These are phyloP conservation scores for Pteria penguin DNA, from an alignment of 2,888 invertebrate genomes.

Conservation along the genomic window DNA sequence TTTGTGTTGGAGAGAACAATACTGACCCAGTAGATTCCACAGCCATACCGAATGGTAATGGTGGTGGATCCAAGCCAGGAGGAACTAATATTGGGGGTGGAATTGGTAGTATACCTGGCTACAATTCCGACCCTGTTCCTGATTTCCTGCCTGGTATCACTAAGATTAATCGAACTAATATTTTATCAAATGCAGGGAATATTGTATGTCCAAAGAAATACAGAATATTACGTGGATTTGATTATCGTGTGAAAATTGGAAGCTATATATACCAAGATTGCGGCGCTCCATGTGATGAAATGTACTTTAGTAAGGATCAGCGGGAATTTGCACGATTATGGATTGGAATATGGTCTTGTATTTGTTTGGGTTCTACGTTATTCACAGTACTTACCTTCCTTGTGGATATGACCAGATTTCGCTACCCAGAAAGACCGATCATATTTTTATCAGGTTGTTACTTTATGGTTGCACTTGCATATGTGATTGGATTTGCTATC, in stretches of 20 bases:
- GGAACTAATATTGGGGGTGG: conserved; percentile 4
- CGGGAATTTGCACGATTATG: conserved; percentile 91
- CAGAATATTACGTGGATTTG: conserved; percentile 88
- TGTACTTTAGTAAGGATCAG: conserved; percentile 92
- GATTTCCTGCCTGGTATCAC: background rate
- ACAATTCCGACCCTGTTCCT: background rate
- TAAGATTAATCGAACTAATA: background rate
- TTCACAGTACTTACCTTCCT: conserved; percentile 91
- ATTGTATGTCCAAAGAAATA: conserved; percentile 90
- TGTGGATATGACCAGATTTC: conserved; percentile 95
- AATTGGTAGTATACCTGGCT: background rate
- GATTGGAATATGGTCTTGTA: conserved; percentile 95
- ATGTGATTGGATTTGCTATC: conserved; percentile 84
- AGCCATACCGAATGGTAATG: conserved; percentile 36
- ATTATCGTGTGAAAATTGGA: conserved; percentile 88
- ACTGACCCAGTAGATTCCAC: conserved; percentile 69
- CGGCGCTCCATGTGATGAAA: conserved; percentile 90
- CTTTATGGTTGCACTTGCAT: conserved; percentile 94
- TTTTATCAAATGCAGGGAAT: conserved; percentile 82
- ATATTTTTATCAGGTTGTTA: conserved; percentile 98
- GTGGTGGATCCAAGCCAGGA: background rate
- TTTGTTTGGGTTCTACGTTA: conserved; percentile 93
- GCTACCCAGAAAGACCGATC: conserved; percentile 98
- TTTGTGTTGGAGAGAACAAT: conserved; percentile 81
- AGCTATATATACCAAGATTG: conserved; percentile 77